Base-by-base conservation (phyloP, 2,797 vertebrate species). In the Botia almorhae region DNA sequence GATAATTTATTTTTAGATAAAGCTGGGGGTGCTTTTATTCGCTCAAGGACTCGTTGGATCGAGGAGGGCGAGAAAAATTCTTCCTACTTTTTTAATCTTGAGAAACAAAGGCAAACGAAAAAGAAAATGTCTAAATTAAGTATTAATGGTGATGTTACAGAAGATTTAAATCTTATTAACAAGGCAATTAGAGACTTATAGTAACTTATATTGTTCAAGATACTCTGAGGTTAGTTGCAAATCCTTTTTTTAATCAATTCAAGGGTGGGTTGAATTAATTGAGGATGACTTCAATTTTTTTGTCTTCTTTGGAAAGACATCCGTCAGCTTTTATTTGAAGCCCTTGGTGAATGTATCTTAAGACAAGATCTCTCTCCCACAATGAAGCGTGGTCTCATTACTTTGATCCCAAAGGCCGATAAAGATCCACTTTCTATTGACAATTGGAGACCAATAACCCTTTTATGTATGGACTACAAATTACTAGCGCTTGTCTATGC, bases 101-200 rank as follows among this genome's bases (percentile, higher is more conserved):
- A 81, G 29, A 78, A 78, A 71, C 67, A 74, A n/a, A 68, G 77
- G 58, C 76, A 78, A 48, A 55, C 8, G 1, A 67, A 67, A 19
- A 73, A 4, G 33, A 73, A 4, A 80, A 23, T 23, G 50, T 21
- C n/a, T 0, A 65, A 65, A 68, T 46, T 43, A 36, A 58, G 11
- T 1, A 67, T 65, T 0, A 68, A 48, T 77, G 64, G 64, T 21
- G 12, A 3, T 16, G 36, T 69, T 46, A 21, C 39, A 4, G 53
- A 48, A 29, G 51, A 78, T 17, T 19, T n/a, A 70, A 39, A 19
- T 19, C 26, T 50, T 39, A 79, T 39, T 11, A 48, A 60, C 0
- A 50, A 36, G 7, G 63, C 23, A 78, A 10, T 78, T 48, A 16
- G 14, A 13, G 16, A 48, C 0, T 79, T 70, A 60, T 63, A 26